Conservation (phyloP, 37 sponge, comb jelly and placozoan species). For the Agelas oroides region DNA sequence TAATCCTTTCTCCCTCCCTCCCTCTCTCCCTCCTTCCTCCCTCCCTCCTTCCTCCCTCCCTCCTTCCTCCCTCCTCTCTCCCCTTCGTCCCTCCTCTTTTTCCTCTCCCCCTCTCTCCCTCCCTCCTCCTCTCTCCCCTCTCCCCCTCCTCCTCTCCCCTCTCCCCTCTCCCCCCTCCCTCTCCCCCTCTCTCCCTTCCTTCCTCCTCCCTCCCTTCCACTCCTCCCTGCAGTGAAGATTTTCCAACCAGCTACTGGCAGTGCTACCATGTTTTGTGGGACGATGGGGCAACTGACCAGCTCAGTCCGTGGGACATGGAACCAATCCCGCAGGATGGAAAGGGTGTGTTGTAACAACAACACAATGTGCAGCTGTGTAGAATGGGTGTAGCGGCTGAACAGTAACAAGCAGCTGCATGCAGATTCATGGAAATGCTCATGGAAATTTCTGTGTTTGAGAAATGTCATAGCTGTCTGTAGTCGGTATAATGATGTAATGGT, state of each 20-base stretch:
- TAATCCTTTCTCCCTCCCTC: no score
- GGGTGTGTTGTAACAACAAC: constrained; percentile 89
- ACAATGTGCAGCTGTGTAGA: constrained; percentile 90
- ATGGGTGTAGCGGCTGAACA: no score
- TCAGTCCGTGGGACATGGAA: constrained; percentile 94
- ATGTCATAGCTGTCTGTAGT: no score
- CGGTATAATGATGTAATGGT: no score
- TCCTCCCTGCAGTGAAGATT: constrained; percentile 22
- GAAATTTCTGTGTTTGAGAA: no score
- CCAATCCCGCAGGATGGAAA: constrained; percentile 67
- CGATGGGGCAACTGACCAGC: constrained; percentile 64
- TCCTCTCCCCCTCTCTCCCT: not conserved
- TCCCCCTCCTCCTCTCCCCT: not conserved
- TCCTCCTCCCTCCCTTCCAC: no score
- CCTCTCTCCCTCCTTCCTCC: no score
- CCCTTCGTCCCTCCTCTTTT: not conserved
- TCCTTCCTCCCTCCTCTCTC: no score
- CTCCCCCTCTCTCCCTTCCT: not conserved
- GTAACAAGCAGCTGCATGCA: no score
- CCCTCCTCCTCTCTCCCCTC: not conserved
- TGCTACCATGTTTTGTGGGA: constrained; percentile 85
- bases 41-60: no score
- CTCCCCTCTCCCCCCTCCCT: not conserved
- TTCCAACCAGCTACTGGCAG: constrained; percentile 80
- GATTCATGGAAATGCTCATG: no score